These are phyloP conservation scores for Ephydatia muelleri DNA, from an alignment of 37 sponge, comb jelly and placozoan genomes.

Conservation along the genomic window DNA sequence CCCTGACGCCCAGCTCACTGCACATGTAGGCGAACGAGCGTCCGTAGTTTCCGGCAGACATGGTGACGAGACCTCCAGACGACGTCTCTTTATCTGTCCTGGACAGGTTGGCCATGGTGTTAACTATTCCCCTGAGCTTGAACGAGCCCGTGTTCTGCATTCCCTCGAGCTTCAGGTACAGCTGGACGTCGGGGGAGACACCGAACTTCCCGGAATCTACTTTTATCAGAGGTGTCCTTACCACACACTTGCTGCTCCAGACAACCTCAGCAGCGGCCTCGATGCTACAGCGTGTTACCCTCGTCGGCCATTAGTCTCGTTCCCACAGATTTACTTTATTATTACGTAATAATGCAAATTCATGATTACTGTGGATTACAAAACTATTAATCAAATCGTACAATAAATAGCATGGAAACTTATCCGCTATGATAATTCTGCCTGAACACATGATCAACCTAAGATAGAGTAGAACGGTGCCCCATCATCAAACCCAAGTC, in stretches of 20 bases:
- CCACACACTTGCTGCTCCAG: conserved; percentile 18
- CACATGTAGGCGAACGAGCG: conserved; percentile 63
- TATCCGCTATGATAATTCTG: too few relatives aligned
- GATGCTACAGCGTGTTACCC: conserved; percentile 36
- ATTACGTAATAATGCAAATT: too few relatives aligned
- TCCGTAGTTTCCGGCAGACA: conserved; percentile 76
- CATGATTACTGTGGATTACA: too few relatives aligned
- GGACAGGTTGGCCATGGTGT: conserved; percentile 23
- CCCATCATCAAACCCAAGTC: too few relatives aligned
- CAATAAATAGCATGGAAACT: too few relatives aligned
- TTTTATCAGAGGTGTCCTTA: conserved; percentile 38
- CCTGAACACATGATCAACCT: too few relatives aligned
- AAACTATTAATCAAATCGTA: too few relatives aligned
- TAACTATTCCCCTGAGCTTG: conserved; percentile 54
- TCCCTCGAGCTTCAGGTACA: conserved; percentile 54
- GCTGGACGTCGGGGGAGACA: conserved; percentile 5
- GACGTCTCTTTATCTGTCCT: background rate
- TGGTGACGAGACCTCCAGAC: conserved; percentile 57
- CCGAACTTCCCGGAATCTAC: conserved; percentile 25
- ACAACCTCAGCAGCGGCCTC: conserved; percentile 10
- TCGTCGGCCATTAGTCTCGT: background rate
- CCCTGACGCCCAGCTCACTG: conserved; percentile 12
- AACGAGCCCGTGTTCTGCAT: conserved; percentile 67
- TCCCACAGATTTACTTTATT: too few relatives aligned
- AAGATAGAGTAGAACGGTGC: too few relatives aligned